Evolutionary conservation across 2,888 invertebrate genomes (phyloP), one percentile per base, ranked within the genome.

Genomic region (Sinhomidia bicolor): DNA sequence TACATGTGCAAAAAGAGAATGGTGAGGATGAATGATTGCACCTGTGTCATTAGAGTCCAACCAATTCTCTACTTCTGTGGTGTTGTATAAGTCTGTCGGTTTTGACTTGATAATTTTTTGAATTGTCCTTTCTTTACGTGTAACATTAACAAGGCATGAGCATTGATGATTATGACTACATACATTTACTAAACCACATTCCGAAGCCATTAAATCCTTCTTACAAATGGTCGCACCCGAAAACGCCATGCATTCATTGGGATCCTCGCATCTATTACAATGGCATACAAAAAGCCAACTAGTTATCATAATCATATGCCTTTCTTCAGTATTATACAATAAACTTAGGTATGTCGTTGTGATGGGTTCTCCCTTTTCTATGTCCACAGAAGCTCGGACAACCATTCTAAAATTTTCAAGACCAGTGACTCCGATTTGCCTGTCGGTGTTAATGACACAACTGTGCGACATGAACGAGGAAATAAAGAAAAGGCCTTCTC

Each of bases 401-500:
- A 91, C 84, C 90, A 92, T 88, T 74, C 85, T 76, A 5, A 89
- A 81, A 23, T 41, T 68, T 0, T 23, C 78, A 80, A 12, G 54
- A 14, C 71, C 65, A 41, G 32, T 6, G 14, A 36, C 78, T 29
- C 90, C 89, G 44, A 91, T 89, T 71, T 90, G 89, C 71, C 92
- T 74, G 36, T 92, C 91, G 5, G 91, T 92, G 79, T 92, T 92
- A 83, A 90, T 88, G 0, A 90, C 29, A 83, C 92, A 92, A 23
- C 71, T 62, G 54, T 92, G 92, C n/a, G 90, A 83, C 90, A 92
- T 91, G 17, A 91, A 87, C 0, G 91, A 89, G 0, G 90, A 86
- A 20, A 92, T 86, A 51, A 92, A 92, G 71, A 91, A 92, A 0
- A 92, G 88, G 14, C 91, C 90, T 88, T 92, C 91, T 36, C 90